A percentile compares a stretch with the other conserved stretches of the same genome.
phyloP scores from a whole-genome alignment of 2,113 vertebrate species.

The Tychaedon coryphoeus region DNA sequence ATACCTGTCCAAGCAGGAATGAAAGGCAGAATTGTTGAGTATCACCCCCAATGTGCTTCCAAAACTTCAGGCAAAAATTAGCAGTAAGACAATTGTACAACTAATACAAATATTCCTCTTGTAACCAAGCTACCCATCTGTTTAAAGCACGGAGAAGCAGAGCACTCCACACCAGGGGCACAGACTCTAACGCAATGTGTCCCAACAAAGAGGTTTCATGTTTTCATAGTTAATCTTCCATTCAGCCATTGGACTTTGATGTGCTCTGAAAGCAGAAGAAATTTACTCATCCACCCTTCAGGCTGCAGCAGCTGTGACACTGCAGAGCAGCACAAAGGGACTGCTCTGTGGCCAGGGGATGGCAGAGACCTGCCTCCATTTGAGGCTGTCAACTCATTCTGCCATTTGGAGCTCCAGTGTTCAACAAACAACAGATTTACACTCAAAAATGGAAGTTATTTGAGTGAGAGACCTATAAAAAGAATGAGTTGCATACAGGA shows the following conservation, averaged over 20 bases:
- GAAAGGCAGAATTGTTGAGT: neutral
- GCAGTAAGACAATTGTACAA: neutral
- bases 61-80: neutral
- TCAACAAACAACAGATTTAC: neutral
- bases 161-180: neutral
- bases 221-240: neutral
- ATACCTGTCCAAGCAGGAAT: neutral
- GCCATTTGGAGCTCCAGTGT: neutral
- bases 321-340: neutral
- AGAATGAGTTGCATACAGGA: accelerated
- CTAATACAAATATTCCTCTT: neutral
- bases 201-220: neutral
- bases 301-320: neutral
- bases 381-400: neutral
- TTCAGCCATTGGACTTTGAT: neutral
- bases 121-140: neutral
- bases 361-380: neutral
- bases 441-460: neutral
- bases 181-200: neutral
- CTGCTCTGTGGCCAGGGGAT: neutral
- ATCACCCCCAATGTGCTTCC: neutral
- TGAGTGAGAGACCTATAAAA: neutral
- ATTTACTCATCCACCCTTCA: neutral
- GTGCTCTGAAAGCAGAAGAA: neutral
- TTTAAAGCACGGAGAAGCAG: neutral